phyloP scores from a whole-genome alignment of 2,113 vertebrate species.

The Mobula hypostoma region DNA sequence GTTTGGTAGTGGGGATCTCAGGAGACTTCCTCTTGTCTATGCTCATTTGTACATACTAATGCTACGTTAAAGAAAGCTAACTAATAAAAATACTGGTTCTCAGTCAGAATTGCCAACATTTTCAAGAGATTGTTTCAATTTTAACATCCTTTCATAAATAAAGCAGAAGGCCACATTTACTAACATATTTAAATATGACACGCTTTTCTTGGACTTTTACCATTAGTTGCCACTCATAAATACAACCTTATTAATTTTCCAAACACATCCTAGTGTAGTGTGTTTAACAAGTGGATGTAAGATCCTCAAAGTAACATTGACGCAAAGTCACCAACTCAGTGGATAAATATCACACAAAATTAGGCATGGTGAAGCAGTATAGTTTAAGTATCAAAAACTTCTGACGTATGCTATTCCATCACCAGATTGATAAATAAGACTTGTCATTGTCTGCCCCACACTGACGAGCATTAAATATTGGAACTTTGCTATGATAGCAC shows the following conservation, averaged over 20 bases:
- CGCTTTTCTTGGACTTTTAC: neutral
- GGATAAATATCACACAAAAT: neutral
- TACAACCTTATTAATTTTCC: neutral
- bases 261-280: neutral
- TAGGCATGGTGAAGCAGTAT: no score
- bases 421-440: no score
- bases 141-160: neutral
- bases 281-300: neutral
- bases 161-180: neutral
- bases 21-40: neutral
- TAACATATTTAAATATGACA: neutral
- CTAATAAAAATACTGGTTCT: neutral
- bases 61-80: neutral
- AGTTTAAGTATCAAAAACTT: neutral
- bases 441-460: no score
- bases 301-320: no score
- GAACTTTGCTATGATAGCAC: no score
- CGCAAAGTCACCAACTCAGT: neutral
- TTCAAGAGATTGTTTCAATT: neutral
- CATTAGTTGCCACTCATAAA: neutral
- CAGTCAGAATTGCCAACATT: neutral
- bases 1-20: neutral
- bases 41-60: neutral
- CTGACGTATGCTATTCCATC: no score
- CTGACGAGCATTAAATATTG: no score